These are phyloP conservation scores for Mastacembelus armatus DNA, from an alignment of 2,797 vertebrate species.

Conservation along the genomic window DNA sequence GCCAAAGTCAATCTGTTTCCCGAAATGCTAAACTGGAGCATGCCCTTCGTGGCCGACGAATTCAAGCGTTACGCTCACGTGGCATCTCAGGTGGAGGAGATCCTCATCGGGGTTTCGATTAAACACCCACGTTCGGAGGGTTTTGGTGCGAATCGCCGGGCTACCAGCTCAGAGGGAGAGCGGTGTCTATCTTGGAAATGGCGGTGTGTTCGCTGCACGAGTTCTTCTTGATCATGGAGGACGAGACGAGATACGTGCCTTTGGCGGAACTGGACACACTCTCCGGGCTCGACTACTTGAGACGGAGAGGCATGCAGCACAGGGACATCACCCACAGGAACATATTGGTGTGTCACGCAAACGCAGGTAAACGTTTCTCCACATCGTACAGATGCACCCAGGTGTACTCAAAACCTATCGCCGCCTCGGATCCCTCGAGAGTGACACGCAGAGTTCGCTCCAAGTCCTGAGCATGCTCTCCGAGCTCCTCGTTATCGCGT, in stretches of 20 bases:
- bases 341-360: background rate
- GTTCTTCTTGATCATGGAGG: background rate
- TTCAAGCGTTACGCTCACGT: conserved; percentile 3
- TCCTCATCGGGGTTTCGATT: background rate
- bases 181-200: background rate
- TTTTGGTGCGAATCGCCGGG: background rate
- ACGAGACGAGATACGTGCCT: background rate
- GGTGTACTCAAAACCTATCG: no score
- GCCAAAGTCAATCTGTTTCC: conserved; percentile 17
- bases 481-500: no score
- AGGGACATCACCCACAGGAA: conserved; percentile 17
- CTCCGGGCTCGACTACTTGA: background rate
- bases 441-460: no score
- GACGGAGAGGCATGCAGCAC: background rate
- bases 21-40: conserved; percentile 2
- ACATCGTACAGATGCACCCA: no score
- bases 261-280: background rate
- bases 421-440: no score
- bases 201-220: background rate
- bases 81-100: conserved; percentile 3
- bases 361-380: background rate
- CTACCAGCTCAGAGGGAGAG: background rate
- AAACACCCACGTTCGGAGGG: background rate
- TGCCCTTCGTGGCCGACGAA: background rate
- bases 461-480: no score